Percentiles rank a stretch among this genome's conserved stretches.
phyloP scores from a whole-genome alignment of 2,797 vertebrate species.

The Botia kubotai region DNA sequence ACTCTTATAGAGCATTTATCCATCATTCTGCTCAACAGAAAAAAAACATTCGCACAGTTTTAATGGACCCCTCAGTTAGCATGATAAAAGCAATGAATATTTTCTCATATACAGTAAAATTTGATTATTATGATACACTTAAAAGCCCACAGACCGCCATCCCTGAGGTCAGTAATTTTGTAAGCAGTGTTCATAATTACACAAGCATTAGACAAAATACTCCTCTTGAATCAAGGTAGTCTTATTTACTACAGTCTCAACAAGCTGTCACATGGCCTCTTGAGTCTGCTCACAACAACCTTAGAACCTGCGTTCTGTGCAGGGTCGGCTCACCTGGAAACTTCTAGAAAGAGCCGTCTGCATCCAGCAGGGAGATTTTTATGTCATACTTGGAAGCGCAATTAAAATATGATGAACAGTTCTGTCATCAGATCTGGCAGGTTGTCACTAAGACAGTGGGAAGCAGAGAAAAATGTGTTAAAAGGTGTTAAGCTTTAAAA shows the following conservation, averaged over 20 bases:
- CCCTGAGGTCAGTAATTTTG: slow-evolving; percentile 2
- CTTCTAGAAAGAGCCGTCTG: neutral
- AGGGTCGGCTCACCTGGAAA: slow-evolving; percentile 42
- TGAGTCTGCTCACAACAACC: neutral
- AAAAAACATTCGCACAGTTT: slow-evolving; percentile 16
- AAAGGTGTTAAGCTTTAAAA: slow-evolving; percentile 11
- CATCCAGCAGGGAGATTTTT: slow-evolving; percentile 35
- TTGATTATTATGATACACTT: slow-evolving; percentile 15
- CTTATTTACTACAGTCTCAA: slow-evolving; percentile 33
- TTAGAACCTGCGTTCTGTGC: neutral
- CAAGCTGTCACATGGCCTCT: slow-evolving; percentile 10
- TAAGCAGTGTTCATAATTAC: slow-evolving; percentile 14
- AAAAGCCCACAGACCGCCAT: neutral
- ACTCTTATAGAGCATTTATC: slow-evolving; percentile 50
- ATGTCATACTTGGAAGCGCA: slow-evolving; percentile 10
- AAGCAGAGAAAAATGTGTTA: neutral
- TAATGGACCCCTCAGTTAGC: slow-evolving; percentile 12
- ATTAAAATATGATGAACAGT: slow-evolving; percentile 37
- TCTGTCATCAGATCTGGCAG: slow-evolving; percentile 37
- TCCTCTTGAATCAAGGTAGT: slow-evolving; percentile 14
- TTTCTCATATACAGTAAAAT: slow-evolving; percentile 2
- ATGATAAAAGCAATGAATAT: neutral
- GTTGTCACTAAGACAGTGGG: neutral
- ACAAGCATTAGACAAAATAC: slow-evolving; percentile 25
- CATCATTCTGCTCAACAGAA: slow-evolving; percentile 8